These are phyloP conservation scores for Sweltsa coloradensis DNA, from an alignment of 1,140 invertebrate genomes.

Conservation along the genomic window DNA sequence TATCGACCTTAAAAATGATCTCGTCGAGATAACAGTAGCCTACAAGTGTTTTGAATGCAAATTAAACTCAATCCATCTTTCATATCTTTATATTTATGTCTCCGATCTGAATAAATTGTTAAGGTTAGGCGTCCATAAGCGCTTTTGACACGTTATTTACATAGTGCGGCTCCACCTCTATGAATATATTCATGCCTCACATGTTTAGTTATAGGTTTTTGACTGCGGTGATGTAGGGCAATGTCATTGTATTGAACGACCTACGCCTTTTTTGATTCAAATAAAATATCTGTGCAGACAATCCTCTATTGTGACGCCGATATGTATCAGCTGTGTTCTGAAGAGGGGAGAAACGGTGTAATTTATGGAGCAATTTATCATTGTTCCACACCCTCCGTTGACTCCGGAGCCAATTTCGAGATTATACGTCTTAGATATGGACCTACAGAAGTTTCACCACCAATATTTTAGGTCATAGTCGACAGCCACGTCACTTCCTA, in stretches of 20 bases:
- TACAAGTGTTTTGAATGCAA: conserved; percentile 1
- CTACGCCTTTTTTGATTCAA: neutral
- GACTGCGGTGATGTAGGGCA: neutral
- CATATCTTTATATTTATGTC: neutral
- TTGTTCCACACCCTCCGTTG: conserved; percentile 32
- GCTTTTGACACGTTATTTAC: conserved; percentile 9
- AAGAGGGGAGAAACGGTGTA: conserved; percentile 24
- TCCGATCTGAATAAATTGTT: neutral
- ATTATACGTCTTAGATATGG: conserved; percentile 15
- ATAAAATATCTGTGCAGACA: conserved; percentile 7
- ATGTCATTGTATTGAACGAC: no score
- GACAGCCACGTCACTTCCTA: neutral
- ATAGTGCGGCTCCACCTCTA: conserved; percentile 1
- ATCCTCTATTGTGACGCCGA: conserved; percentile 9
- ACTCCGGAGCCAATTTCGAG: conserved; percentile 31
- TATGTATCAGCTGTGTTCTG: conserved; percentile 9
- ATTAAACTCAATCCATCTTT: conserved; percentile 3
- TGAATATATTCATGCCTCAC: conserved; percentile 6
- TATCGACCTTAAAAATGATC: no score
- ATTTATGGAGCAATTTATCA: conserved; percentile 32
- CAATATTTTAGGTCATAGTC: neutral
- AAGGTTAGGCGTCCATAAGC: neutral
- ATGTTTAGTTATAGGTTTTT: neutral
- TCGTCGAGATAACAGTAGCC: no score
- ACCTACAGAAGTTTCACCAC: conserved; percentile 1